phyloP scores from a whole-genome alignment of 2,797 vertebrate species.

The Anabacerthia variegaticeps region DNA sequence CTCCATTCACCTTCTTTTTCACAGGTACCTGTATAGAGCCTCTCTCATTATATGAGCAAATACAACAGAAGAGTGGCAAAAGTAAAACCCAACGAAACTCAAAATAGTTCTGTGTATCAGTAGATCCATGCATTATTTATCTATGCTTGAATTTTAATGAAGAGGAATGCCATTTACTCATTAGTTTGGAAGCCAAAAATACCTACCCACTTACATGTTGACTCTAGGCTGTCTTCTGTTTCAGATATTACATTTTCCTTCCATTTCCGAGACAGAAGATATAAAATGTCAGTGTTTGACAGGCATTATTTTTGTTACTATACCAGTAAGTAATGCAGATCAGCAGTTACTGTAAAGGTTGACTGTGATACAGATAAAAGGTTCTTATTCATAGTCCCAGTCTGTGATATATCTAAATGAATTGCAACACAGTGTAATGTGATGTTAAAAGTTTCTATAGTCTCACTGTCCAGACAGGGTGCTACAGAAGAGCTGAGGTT shows the following conservation, averaged over 20 bases:
- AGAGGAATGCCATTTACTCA: constrained; percentile 12
- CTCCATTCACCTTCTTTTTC: neutral
- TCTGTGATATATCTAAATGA: neutral
- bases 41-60: neutral
- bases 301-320: constrained; percentile 34
- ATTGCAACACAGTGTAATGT: neutral
- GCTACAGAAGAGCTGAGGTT: neutral
- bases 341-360: constrained; percentile 33
- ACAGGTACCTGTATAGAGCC: neutral
- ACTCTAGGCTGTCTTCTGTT: constrained; percentile 35
- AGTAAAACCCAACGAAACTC: neutral
- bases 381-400: neutral
- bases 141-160: constrained; percentile 35
- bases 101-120: neutral
- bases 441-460: neutral
- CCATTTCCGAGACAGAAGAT: constrained; percentile 16
- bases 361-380: constrained; percentile 21
- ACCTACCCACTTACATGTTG: neutral
- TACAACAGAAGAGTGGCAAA: neutral
- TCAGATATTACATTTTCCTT: neutral
- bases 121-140: constrained; percentile 53
- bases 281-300: constrained; percentile 35
- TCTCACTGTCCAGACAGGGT: neutral
- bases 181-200: constrained; percentile 26
- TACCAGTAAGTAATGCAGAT: constrained; percentile 32